Evolutionary conservation across 2,888 invertebrate species (phyloP), one percentile per base, ranked within the genome.

Genomic region (Lathronympha strigana): DNA sequence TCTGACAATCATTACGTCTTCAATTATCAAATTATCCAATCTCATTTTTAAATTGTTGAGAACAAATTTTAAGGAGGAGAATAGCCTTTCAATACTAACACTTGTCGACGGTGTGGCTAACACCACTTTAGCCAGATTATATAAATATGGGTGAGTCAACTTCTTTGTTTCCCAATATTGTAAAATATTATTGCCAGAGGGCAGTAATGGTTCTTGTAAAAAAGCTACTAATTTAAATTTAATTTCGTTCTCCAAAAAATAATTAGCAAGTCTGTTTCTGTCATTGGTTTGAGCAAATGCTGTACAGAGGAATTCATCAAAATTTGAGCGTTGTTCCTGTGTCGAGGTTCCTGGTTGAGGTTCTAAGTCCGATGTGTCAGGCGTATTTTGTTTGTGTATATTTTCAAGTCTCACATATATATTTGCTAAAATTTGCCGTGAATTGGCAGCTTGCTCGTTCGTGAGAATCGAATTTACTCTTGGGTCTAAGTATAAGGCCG

Each of bases 1-100:
- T 40, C 40, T 40, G 17, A 40, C 6, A 17, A 40, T 8, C 17
- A 40, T 15, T 3, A 38, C n/a, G 40, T 40, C 40, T 19, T 45
- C 45, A 45, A 45, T 45, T 11, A 9, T 19, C 0, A 11, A 19
- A 21, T 45, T 11, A 1, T 21, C 21, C 11, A 45, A 21, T 2
- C 21, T 11, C 45, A 45, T 45, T 19, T 11, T 19, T 11, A 45
- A 45, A 45, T 45, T 6, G 9, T 19, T 45, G 11, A 45, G 21
- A 21, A 45, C 45, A 21, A 45, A 45, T 21, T 45, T 45, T 17
- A 45, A 9, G 9, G 45, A 45, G 1, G 45, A 45, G 19, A 45
- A 45, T 9, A 45, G 21, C 11, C 45, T 45, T 21, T 45, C 45
- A 1, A 45, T 21, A 21, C 45, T 45, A 11, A 45, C 45, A 3